phyloP scores from a whole-genome alignment of 2,888 invertebrate genomes.

The Rhopalosiphum nymphaeae region DNA sequence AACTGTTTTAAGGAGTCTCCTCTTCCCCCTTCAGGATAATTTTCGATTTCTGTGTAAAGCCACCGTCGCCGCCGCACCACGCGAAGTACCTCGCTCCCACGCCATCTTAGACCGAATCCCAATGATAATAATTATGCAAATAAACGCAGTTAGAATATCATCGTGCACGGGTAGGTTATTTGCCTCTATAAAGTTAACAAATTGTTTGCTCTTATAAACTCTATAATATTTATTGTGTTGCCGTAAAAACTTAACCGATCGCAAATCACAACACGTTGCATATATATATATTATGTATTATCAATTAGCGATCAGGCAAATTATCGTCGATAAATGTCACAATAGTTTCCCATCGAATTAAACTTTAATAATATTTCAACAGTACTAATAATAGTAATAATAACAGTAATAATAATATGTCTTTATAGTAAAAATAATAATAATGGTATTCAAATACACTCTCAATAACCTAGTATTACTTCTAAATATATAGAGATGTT shows the following conservation, averaged over 20 bases:
- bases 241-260: constrained; percentile 26
- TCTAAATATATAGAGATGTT: background rate
- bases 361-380: background rate
- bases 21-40: constrained; percentile 59
- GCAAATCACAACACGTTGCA: background rate
- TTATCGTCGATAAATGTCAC: background rate
- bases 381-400: background rate
- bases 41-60: constrained; percentile 64
- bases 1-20: constrained; percentile 63
- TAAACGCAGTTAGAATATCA: constrained; percentile 34
- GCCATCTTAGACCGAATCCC: constrained; percentile 38
- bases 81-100: background rate
- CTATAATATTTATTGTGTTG: background rate
- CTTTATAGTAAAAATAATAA: background rate
- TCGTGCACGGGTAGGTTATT: background rate
- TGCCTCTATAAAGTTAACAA: constrained; percentile 30
- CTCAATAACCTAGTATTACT: background rate
- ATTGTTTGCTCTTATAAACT: constrained; percentile 35
- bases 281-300: background rate
- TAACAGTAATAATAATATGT: background rate
- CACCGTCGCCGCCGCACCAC: constrained; percentile 9
- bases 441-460: background rate
- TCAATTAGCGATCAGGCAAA: background rate
- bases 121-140: constrained; percentile 41
- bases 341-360: background rate